Base-by-base conservation (phyloP, 2,888 invertebrate species). In the Melolontha melolontha region DNA sequence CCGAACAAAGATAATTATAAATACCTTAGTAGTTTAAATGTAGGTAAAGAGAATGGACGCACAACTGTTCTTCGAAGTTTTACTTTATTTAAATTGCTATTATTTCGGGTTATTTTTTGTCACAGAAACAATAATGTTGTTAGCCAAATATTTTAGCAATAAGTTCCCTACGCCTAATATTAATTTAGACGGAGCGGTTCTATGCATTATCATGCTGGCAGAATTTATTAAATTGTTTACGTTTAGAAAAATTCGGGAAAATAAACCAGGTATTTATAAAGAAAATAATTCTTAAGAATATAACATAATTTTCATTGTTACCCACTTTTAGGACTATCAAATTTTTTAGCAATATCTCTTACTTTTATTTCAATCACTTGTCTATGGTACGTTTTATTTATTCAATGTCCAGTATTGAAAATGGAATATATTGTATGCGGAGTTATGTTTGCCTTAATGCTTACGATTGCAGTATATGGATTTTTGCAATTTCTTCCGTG, bases 361-460 rank as follows among this genome's bases (percentile, higher is more conserved):
- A 73, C 75, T 27, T 34, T 62, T 5, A 64, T 76, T 42, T 74
- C 75, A 11, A 70, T 75, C 29, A 22, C 62, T 11, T 73, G 77
- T 22, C 67, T 77, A 39, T 63, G 72, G 27, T 76, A 77, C 66
- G 68, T 76, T 22, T 73, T 76, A 65, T 51, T 71, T 10, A 51
- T 77, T 17, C 77, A 77, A 62, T 67, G 71, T 54, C 76, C 77
- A 6, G 74, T 76, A 7, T 69, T 77, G 47, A 76, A 74, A 70
- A 75, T 77, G 64, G 77, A 77, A 64, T 72, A 74, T 52, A 74
- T 77, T 47, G 73, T 77, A 14, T 74, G 75, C 62, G 66, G 65
- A 8, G 74, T 77, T 40, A 74, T 76, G 72, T 68, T 74, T 17
- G 62, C 74, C 2, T 69, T 77, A 42, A 63, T 76, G 59, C 51